Percentiles rank a stretch among this genome's conserved stretches.
These are phyloP conservation scores for Cliona cf. orientalis DNA, from an alignment of 37 sponge, comb jelly and placozoan species.

Conservation along the genomic window DNA sequence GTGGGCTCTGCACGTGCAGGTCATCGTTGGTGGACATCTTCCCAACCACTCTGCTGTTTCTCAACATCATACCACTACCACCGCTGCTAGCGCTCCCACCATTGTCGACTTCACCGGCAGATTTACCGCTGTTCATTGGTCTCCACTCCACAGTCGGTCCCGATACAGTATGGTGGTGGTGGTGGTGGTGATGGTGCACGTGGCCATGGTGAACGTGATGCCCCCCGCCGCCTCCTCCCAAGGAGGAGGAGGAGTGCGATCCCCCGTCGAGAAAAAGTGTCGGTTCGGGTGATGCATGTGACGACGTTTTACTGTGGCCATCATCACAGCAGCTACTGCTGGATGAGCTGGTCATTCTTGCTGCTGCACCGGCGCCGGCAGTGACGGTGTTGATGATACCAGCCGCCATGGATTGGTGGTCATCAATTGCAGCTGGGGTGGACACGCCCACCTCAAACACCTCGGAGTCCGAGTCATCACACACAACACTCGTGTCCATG, in stretches of 20 bases:
- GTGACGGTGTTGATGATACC: too few relatives aligned
- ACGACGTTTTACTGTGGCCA: not conserved
- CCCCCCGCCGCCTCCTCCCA: not conserved
- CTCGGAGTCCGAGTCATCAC: slow-evolving; percentile 24
- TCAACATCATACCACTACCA: not conserved
- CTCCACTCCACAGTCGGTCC: not conserved
- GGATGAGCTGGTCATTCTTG: slow-evolving; percentile 7
- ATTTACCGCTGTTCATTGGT: not conserved
- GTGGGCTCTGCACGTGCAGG: not conserved
- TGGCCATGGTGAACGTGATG: not conserved
- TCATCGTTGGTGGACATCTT: not conserved
- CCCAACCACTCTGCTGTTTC: not conserved
- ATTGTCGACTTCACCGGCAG: not conserved
- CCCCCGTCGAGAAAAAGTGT: too few relatives aligned
- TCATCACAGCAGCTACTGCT: slow-evolving; percentile 27
- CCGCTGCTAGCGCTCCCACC: not conserved
- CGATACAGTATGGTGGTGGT: not conserved
- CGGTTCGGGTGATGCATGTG: not conserved
- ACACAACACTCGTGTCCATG: not conserved
- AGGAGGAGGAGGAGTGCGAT: not conserved
- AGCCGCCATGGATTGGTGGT: too few relatives aligned
- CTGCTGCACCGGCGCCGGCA: not conserved
- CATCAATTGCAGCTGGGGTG: not conserved
- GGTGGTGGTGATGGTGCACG: not conserved
- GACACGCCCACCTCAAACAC: slow-evolving; percentile 2